A percentile compares a stretch with the other conserved stretches of the same genome.
phyloP scores from a whole-genome alignment of 1,140 invertebrate species.

The Phymorhynchus buccinoides region DNA sequence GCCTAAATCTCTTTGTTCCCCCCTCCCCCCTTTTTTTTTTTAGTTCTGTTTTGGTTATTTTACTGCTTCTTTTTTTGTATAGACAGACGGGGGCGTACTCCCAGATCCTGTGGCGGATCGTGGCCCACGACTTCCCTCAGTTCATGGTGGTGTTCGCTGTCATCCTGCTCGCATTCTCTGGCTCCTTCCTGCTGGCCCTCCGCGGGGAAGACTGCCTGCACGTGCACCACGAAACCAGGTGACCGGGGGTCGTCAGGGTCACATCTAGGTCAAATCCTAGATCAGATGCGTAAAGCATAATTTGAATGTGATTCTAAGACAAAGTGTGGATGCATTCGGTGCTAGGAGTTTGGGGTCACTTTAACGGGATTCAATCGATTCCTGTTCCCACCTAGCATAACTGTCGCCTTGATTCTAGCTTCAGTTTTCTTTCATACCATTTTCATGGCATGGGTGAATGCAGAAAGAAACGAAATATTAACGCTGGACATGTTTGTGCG shows the following conservation, averaged over 20 bases:
- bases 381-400: too few relatives aligned
- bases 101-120: conserved; percentile 61
- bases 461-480: too few relatives aligned
- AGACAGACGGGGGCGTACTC: conserved; percentile 64
- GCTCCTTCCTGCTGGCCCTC: conserved; percentile 55
- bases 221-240: conserved; percentile 51
- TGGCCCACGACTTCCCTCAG: conserved; percentile 59
- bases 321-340: neutral
- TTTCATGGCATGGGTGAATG: too few relatives aligned
- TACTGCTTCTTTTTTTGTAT: too few relatives aligned
- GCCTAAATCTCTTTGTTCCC: too few relatives aligned
- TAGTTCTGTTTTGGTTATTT: too few relatives aligned
- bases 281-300: neutral
- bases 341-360: too few relatives aligned
- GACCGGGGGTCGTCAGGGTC: neutral
- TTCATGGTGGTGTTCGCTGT: conserved; percentile 58
- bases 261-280: neutral
- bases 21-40: too few relatives aligned
- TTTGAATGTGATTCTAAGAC: neutral
- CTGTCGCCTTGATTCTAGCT: too few relatives aligned
- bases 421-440: too few relatives aligned
- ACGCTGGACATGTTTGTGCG: too few relatives aligned
- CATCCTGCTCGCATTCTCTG: conserved; percentile 59
- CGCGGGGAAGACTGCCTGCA: conserved; percentile 55
- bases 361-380: too few relatives aligned